Evolutionary conservation across 2,888 invertebrate species (phyloP), one percentile per base, ranked within the genome.

Genomic region (Agrochola lychnidis): DNA sequence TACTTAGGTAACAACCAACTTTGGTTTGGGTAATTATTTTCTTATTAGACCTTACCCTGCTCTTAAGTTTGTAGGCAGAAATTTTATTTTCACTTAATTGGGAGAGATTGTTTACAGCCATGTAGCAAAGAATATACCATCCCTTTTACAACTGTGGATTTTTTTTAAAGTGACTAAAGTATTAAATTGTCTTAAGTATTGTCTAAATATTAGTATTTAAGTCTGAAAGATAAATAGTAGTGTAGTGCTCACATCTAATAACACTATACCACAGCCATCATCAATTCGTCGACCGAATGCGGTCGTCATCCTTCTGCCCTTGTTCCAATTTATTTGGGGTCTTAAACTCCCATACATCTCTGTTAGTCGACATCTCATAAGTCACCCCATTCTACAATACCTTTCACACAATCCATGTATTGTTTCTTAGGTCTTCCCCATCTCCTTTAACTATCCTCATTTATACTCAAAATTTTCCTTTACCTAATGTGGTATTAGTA

Each of bases 1-100:
- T 70, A 73, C 63, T 78, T 63, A 51, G 40, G 22, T 83, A 63
- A 63, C 56, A 56, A 40, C 73, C 42, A 73, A 70, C 67, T 82
- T 74, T 68, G 56, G 73, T 79, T 63, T 56, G 16, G 70, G 56
- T 82, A 77, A 77, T 81, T 74, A 68, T 78, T 51, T 78, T 78
- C 73, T 78, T 73, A 67, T 70, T 83, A 70, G 53, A 63, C 25
- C 51, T 63, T 45, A 64, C 30, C 16, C 16, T 45, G 30, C 30
- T 36, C 25, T 56, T 70, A 42, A 57, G 45, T 57, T 80, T 62
- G n/a, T 36, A 19, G 30, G 9, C 16, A 10, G 12, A 57, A 53
- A 68, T 73, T 25, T 25, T 64, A 59, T 53, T 59, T 16, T 53
- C 30, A 45, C 25, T 42, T 62, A 30, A 42, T 45, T 53, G 25